Percentiles rank a stretch among this genome's conserved stretches.
Conservation (phyloP, 23 tunicate species). For the Ciona savignyi region DNA sequence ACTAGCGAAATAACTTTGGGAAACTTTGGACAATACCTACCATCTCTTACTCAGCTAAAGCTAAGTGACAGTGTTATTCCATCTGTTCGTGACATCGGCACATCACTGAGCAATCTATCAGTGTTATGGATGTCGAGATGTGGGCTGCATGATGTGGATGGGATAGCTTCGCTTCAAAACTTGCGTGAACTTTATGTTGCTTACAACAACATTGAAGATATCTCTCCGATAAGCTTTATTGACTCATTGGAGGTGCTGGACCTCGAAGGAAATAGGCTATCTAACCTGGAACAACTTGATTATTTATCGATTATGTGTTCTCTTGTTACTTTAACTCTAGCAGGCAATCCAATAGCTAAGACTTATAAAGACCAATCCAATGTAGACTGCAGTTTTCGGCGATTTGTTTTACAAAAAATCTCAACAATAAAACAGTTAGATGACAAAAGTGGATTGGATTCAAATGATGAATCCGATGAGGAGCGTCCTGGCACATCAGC, state of each 20-base stretch:
- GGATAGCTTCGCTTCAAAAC: constrained; percentile 69
- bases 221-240: constrained; percentile 71
- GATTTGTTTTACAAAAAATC: constrained; percentile 29
- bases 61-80: constrained; percentile 76
- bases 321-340: constrained; percentile 49
- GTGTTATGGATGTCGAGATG: constrained; percentile 90
- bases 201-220: constrained; percentile 71
- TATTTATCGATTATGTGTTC: constrained; percentile 49
- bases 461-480: not conserved
- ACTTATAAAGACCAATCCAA: constrained; percentile 5
- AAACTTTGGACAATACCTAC: constrained; percentile 76
- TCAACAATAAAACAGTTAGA: constrained; percentile 50
- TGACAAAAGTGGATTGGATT: constrained; percentile 20
- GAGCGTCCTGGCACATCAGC: constrained; percentile 16
- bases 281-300: constrained; percentile 76
- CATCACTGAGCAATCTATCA: constrained; percentile 39
- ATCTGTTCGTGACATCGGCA: constrained; percentile 83
- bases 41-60: constrained; percentile 52
- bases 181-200: constrained; percentile 76
- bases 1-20: constrained; percentile 80
- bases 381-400: constrained; percentile 26
- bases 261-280: constrained; percentile 67
- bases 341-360: constrained; percentile 63
- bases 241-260: constrained; percentile 81
- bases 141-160: constrained; percentile 56